Evolutionary conservation across 2,113 vertebrate species (phyloP), one percentile per base, ranked within the genome.

Genomic region (Semnornis frantzii): DNA sequence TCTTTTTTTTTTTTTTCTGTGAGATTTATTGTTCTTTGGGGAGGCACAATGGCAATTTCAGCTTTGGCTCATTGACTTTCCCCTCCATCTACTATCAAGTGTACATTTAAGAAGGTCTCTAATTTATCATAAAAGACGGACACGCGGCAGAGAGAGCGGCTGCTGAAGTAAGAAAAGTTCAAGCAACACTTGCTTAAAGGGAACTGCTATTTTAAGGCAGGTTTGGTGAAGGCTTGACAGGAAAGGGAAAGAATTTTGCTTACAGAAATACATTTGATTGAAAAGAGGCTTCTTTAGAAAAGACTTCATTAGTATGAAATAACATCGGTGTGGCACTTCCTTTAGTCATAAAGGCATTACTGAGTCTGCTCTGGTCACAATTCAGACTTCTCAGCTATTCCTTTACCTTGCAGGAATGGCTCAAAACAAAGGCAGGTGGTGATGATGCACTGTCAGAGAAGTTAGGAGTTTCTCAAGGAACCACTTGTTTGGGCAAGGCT

Each of bases 151-250:
- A 31, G 52, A 75, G 65, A 78, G 59, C 48, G 76, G 27, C 14
- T 63, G 42, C 66, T 72, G 58, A 78, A 91, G 10, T 9, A 82
- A 65, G 76, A 50, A 52, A 2, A 72, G 23, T 46, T 79, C 30
- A 54, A 81, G 60, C 50, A 88, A 68, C 6, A 77, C 28, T 60
- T 71, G 81, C 83, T 90, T 64, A 57, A 72, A 88, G 86, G 77
- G n/a, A 58, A 31, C 59, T 34, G 59, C n/a, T 57, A 70, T 64
- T 86, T 82, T 96, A 98, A 98, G 97, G 97, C 96, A 94, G 57
- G 58, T 75, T 71, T 62, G 90, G 95, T 88, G 30, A 60, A 78
- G 70, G 68, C 84, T 63, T 85, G 82, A 65, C 60, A 81, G 91
- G 80, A 92, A 82, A 92, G 46, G 8, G 64, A 74, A 71, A 70